These are phyloP conservation scores for Enteromius anoplus DNA, from an alignment of 2,797 vertebrate genomes.

Conservation along the genomic window DNA sequence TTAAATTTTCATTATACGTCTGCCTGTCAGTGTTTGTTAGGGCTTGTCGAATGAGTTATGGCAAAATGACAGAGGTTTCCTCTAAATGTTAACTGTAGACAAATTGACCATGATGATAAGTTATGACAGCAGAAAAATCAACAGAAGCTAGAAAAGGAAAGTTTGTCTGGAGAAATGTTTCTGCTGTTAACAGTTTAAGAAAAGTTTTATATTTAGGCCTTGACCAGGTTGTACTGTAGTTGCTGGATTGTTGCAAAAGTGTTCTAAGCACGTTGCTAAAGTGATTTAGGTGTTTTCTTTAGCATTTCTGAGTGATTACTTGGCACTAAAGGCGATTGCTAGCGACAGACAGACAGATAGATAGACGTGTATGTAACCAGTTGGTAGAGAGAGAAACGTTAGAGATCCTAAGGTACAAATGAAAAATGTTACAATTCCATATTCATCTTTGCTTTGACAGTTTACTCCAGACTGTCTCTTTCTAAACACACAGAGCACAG, in stretches of 20 bases:
- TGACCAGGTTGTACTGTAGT: slow-evolving; percentile 8
- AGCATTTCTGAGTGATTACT: not conserved
- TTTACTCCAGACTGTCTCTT: slow-evolving; percentile 8
- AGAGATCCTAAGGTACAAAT: not conserved
- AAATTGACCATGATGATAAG: slow-evolving; percentile 4
- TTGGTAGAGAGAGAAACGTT: not conserved
- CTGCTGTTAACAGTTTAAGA: not conserved
- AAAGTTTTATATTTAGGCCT: not conserved
- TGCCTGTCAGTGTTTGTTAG: slow-evolving; percentile 32
- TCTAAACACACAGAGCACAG: slow-evolving; percentile 30
- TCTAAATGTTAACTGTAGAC: slow-evolving; percentile 34
- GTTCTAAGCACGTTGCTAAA: not conserved
- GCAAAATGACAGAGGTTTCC: slow-evolving; percentile 27
- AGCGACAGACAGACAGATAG: not conserved
- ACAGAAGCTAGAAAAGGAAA: not conserved
- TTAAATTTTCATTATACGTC: slow-evolving; percentile 41
- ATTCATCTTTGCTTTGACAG: not conserved
- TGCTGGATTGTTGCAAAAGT: slow-evolving; percentile 13
- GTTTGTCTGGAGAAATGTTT: not conserved
- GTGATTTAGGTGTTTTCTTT: not conserved
- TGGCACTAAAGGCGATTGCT: not conserved
- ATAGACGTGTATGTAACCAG: not conserved
- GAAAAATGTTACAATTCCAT: not conserved
- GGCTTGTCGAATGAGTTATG: slow-evolving; percentile 24
- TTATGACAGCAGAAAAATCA: slow-evolving; percentile 1